Base-by-base conservation (phyloP, 2,113 vertebrate genomes). In the Micromys minutus region DNA sequence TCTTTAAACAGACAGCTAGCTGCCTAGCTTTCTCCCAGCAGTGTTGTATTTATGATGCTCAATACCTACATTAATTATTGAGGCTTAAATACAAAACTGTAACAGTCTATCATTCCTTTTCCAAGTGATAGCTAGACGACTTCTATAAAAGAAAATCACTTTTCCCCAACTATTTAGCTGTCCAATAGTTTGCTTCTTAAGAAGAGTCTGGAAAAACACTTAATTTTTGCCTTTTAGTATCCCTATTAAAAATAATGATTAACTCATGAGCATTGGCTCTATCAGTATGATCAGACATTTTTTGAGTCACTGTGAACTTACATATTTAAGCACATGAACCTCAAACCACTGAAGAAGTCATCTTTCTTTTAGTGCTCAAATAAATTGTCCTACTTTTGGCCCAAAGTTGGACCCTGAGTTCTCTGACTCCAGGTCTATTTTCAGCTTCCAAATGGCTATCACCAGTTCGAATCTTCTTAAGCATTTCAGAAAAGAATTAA, bases 1-100 rank as follows among this genome's bases (percentile, higher is more conserved):
- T 61, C 79, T 81, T 86, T 72, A 50, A 61, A 19, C 7, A 87
- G 5, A 69, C 36, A 96, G 89, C 93, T 76, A 96, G 89, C 93
- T 76, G 31, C 61, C 21, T n/a, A 10, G 47, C 42, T 84, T 11
- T 91, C 77, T 75, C 76, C 45, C 36, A 93, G 29, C 65, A 16
- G 45, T 45, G 4, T 31, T 57, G 47, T 50, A 89, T 81, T 13
- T 55, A 79, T 34, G 3, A 86, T 61, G 31, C 55, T 89, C 72
- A 84, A 36, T 55, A 24, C 71, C 74, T 76, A 50, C 5, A 50
- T 76, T 29, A 76, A 42, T 29, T 76, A 76, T 76, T 76, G 63
- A 59, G 67, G n/a, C 34, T 71, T 92, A 69, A 52, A 85, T 55
- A 75, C 13, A 95, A 91, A 96, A 89, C 36, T 57, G 6, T 75